phyloP scores from a whole-genome alignment of 2,888 invertebrate genomes.

The Xiphydria camelus region DNA sequence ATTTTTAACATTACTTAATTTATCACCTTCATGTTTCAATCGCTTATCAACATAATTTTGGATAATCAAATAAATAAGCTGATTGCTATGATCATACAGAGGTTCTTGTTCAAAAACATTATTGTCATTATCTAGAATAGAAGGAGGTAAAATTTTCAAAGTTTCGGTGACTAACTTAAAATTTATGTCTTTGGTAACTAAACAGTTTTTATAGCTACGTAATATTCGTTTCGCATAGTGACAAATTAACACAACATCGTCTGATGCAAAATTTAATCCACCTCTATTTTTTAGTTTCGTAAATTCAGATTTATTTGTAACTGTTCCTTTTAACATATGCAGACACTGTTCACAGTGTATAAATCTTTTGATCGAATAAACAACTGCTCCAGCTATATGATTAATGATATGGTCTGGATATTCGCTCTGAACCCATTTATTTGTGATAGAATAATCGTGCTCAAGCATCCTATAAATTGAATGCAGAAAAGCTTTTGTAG shows the following conservation, averaged over 20 bases:
- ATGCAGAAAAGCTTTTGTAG: background rate
- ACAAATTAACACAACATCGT: constrained; percentile 12
- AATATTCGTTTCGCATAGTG: constrained; percentile 9
- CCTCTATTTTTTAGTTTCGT: constrained; percentile 13
- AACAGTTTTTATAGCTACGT: background rate
- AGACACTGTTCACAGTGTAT: constrained; percentile 14
- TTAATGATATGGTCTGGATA: constrained; percentile 12
- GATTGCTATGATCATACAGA: background rate
- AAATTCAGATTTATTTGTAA: constrained; percentile 4
- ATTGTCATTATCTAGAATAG: background rate
- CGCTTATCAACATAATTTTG: background rate
- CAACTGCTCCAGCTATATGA: constrained; percentile 13
- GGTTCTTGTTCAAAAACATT: background rate
- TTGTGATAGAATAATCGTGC: constrained; percentile 7
- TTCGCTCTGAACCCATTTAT: constrained; percentile 8
- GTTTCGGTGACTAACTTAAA: constrained; percentile 10
- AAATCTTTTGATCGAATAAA: constrained; percentile 9
- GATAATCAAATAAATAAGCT: background rate
- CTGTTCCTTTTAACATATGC: constrained; percentile 2
- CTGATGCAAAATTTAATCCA: constrained; percentile 15
- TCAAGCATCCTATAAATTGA: constrained; percentile 2
- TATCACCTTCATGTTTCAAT: background rate
- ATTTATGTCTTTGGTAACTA: constrained; percentile 5
- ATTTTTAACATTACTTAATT: background rate
- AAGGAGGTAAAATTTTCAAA: constrained; percentile 10